Conservation (phyloP, 2,113 vertebrate species). For the Haemorhous mexicanus region DNA sequence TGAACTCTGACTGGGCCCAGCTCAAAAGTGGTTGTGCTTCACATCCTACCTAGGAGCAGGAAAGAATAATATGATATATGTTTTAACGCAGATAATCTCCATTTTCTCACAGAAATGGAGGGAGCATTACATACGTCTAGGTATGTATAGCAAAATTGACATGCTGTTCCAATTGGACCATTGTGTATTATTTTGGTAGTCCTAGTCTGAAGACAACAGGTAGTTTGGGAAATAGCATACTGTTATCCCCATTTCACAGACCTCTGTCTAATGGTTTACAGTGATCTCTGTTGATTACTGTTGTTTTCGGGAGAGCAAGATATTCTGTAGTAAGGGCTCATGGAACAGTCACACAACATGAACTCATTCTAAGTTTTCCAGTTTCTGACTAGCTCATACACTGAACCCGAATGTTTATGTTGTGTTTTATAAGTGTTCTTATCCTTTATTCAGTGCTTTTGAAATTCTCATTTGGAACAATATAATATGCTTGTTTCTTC, state of each 20-base stretch:
- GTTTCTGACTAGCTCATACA: background rate
- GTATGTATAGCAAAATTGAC: background rate
- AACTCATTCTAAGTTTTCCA: background rate
- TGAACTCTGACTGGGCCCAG: rapidly evolving
- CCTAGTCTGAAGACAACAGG: background rate
- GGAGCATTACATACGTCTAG: background rate
- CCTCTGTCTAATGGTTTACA: background rate
- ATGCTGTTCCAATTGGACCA: background rate
- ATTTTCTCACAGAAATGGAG: background rate
- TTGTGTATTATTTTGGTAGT: background rate
- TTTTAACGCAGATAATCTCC: background rate
- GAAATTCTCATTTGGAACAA: conserved; percentile 3
- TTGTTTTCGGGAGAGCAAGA: background rate
- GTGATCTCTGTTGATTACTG: background rate
- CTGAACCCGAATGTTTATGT: background rate
- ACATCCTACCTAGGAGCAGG: background rate
- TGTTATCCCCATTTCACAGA: background rate
- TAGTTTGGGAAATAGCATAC: background rate
- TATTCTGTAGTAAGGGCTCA: background rate
- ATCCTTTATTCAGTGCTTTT: conserved; percentile 12
- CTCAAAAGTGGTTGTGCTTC: background rate
- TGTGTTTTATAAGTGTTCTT: background rate
- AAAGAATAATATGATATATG: background rate
- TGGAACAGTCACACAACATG: background rate
- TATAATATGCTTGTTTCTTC: conserved; percentile 1